These are phyloP conservation scores for Syngnathus rostellatus DNA, from an alignment of 2,797 vertebrate genomes.

Conservation along the genomic window DNA sequence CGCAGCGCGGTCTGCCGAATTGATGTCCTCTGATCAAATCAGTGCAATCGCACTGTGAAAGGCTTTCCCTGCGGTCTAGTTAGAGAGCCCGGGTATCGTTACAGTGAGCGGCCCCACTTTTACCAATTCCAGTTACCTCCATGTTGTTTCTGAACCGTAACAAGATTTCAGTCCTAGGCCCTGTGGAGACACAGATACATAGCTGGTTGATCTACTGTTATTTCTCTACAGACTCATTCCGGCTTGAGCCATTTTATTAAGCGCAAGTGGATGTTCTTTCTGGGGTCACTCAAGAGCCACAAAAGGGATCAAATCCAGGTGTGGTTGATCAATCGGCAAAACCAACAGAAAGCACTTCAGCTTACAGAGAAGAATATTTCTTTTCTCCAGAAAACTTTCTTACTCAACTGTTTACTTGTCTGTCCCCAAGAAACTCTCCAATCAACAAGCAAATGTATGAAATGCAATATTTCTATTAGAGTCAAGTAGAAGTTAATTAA, in stretches of 20 bases:
- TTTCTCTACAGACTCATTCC: not conserved
- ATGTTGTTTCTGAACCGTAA: not conserved
- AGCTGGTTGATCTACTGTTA: not conserved
- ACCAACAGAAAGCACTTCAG: not conserved
- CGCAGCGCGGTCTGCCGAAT: no score
- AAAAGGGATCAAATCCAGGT: not conserved
- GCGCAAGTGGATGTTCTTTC: not conserved
- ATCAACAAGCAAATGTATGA: not conserved
- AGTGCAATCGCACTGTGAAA: not conserved
- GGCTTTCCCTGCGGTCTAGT: not conserved
- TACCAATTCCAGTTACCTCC: not conserved
- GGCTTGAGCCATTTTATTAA: not conserved
- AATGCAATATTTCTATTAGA: not conserved
- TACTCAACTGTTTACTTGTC: not conserved
- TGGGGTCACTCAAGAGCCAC: not conserved
- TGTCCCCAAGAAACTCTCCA: not conserved
- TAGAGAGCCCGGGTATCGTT: not conserved
- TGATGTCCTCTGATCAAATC: no score
- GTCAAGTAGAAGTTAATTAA: conserved; percentile 8
- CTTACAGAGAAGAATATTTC: not conserved
- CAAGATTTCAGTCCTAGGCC: not conserved
- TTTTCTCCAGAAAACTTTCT: not conserved
- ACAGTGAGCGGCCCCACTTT: not conserved
- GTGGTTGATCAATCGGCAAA: not conserved
- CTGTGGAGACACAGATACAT: not conserved